Base-by-base conservation (phyloP, 2,888 invertebrate species). In the Falcaria lacertinaria region DNA sequence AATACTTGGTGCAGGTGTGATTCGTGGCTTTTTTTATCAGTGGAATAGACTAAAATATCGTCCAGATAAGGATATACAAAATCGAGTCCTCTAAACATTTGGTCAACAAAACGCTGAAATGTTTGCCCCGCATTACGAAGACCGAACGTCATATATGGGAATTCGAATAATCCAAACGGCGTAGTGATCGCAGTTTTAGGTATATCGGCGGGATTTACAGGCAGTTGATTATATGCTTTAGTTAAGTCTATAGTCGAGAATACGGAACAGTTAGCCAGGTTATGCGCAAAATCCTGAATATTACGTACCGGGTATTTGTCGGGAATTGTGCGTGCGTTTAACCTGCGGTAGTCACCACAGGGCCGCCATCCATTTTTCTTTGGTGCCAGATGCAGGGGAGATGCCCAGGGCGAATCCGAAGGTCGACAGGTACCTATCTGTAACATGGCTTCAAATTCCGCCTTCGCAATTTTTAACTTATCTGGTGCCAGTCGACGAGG, bases 51-150 rank as follows among this genome's bases (percentile, higher is more conserved):
- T 1, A 19, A 19, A 1, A 19, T 4, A 6, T 19, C 19, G 6
- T 19, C 19, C 19, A 19, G 6, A 6, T 19, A 19, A 3, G 19
- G 4, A 19, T 19, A 19, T 3, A 3, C 3, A 19, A 19, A 19
- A 6, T 19, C 19, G 0, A 19, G 19, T 6, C 19, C 19, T 6
- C 19, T 19, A 3, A 19, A 6, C 19, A 19, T 19, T 37, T 64
- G 55, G 36, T 76, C 65, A 11, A 80, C 66, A 32, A 74, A 74
- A 1, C 71, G 54, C 43, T 79, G 76, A 44, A 81, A 65, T 0
- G 74, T 73, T 41, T 80, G 75, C 0, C 65, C 74, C 45, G 16
- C 52, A 22, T 50, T 52, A 1, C 53, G 41, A 8, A 54, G 33
- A 2, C 45, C 54, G 41, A 54, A 54, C 13, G 42, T 57, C 49